A percentile compares a stretch with the other conserved stretches of the same genome.
Conservation (phyloP, 2,113 vertebrate genomes). For the Anas platyrhynchos region DNA sequence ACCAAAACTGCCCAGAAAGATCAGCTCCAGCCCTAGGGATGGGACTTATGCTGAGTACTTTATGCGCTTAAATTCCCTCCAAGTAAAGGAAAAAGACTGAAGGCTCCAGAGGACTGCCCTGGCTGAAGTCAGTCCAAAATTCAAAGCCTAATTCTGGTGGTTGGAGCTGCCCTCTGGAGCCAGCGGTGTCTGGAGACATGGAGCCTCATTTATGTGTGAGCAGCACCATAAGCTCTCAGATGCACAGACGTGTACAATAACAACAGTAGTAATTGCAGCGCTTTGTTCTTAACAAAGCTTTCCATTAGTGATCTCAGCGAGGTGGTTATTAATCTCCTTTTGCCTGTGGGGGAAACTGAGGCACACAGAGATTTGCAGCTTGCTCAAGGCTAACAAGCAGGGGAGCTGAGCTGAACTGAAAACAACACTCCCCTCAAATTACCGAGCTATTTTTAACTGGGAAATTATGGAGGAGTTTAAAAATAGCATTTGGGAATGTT, state of each 20-base stretch:
- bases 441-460: not conserved
- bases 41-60: not conserved
- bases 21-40: not conserved
- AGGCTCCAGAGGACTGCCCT: not conserved
- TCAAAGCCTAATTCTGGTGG: not conserved
- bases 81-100: not conserved
- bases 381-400: not conserved
- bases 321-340: not conserved
- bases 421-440: not conserved
- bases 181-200: fast-evolving
- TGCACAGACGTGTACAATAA: not conserved
- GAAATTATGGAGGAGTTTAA: not conserved
- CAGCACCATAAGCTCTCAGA: not conserved
- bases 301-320: fast-evolving
- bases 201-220: not conserved
- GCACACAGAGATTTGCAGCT: not conserved
- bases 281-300: not conserved
- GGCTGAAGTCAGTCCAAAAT: not conserved
- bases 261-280: not conserved
- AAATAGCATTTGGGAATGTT: not conserved
- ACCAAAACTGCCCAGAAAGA: not conserved
- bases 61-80: not conserved
- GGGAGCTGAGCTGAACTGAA: not conserved
- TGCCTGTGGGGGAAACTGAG: not conserved
- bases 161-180: not conserved